A percentile compares a stretch with the other conserved stretches of the same genome.
phyloP scores from a whole-genome alignment of 2,888 invertebrate genomes.

The Norana najaformis region DNA sequence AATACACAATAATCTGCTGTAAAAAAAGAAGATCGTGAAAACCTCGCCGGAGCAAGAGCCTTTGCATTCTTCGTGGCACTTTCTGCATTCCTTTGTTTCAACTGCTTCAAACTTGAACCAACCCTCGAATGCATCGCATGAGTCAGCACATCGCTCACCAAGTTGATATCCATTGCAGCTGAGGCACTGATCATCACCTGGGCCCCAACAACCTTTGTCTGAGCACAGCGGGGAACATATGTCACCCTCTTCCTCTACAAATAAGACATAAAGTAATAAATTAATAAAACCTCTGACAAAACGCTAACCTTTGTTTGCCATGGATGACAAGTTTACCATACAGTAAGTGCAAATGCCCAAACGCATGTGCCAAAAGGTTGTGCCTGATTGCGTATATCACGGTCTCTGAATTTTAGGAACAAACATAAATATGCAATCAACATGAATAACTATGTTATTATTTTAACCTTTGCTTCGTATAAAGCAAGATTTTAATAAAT shows the following conservation, averaged over 20 bases:
- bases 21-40: slow-evolving; percentile 30
- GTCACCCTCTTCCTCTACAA: slow-evolving; percentile 15
- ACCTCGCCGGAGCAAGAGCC: slow-evolving; percentile 81
- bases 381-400: no score
- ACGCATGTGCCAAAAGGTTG: no score
- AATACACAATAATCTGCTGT: not conserved
- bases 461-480: not conserved
- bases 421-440: not conserved
- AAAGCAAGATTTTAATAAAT: not conserved
- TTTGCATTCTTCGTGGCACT: slow-evolving; percentile 84
- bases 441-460: not conserved
- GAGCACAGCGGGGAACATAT: slow-evolving; percentile 74
- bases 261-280: slow-evolving; percentile 18
- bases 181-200: slow-evolving; percentile 84
- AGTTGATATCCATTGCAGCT: slow-evolving; percentile 77
- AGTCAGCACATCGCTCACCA: slow-evolving; percentile 47
- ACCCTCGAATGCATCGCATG: slow-evolving; percentile 45
- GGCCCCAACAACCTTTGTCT: slow-evolving; percentile 91
- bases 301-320: not conserved
- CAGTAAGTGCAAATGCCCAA: not conserved
- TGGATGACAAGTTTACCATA: not conserved
- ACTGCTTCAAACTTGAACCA: slow-evolving; percentile 27
- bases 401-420: not conserved
- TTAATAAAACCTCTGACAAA: not conserved
- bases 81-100: slow-evolving; percentile 70